Percentiles rank a stretch among this genome's conserved stretches.
phyloP scores from a whole-genome alignment of 2,888 invertebrate species.

The Troglohyphantes excavatus region DNA sequence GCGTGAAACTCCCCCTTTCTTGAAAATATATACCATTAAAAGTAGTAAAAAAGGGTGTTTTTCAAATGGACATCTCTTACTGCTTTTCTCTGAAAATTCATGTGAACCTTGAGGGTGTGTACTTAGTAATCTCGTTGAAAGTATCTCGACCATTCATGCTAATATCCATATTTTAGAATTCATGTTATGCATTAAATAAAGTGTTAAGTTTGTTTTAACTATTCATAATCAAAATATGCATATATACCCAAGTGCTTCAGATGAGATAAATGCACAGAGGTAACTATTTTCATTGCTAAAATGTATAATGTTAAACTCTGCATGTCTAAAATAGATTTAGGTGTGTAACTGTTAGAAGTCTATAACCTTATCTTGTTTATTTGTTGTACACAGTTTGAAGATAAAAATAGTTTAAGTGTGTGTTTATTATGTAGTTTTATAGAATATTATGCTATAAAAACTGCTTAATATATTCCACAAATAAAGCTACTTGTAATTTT shows the following conservation, averaged over 20 bases:
- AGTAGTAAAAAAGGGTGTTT: no score
- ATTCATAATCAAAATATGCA: slow-evolving; percentile 49
- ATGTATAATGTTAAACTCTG: slow-evolving; percentile 15
- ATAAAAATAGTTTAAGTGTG: slow-evolving; percentile 3
- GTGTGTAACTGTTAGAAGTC: slow-evolving; percentile 15
- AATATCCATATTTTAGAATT: neutral
- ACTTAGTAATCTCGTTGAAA: no score
- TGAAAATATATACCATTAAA: no score
- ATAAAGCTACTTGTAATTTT: no score
- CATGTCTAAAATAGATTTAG: neutral
- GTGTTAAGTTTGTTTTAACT: slow-evolving; percentile 13
- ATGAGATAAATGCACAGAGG: slow-evolving; percentile 44
- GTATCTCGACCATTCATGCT: no score
- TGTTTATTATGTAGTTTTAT: slow-evolving; percentile 16
- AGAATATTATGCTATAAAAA: neutral
- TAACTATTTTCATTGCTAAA: slow-evolving; percentile 70
- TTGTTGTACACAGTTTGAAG: slow-evolving; percentile 18
- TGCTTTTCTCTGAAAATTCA: no score
- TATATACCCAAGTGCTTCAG: slow-evolving; percentile 67
- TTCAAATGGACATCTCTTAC: no score
- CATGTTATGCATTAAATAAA: slow-evolving; percentile 4
- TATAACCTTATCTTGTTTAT: slow-evolving; percentile 29
- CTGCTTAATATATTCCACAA: no score
- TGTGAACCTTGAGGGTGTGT: no score
- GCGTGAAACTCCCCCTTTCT: no score